A percentile compares a stretch with the other conserved stretches of the same genome.
phyloP scores from a whole-genome alignment of 2,888 invertebrate species.

The Mimachlamys varia region DNA sequence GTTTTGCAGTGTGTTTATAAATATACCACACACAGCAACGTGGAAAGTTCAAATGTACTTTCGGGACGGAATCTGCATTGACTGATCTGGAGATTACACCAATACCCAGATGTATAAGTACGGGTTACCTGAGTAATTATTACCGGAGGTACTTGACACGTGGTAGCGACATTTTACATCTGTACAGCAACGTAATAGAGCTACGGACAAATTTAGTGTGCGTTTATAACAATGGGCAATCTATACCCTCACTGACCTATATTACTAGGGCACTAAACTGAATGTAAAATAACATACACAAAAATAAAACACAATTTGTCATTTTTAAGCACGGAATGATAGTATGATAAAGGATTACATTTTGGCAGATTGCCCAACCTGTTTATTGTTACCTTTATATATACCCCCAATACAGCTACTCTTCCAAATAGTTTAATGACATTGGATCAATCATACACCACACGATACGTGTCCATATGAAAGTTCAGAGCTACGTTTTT shows the following conservation, averaged over 20 bases:
- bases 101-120: neutral
- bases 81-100: neutral
- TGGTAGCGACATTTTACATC: neutral
- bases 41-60: neutral
- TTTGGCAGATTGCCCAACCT: neutral
- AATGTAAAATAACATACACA: neutral
- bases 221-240: neutral
- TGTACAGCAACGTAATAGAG: neutral
- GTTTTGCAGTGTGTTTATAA: neutral
- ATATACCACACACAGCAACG: neutral
- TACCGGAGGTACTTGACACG: neutral
- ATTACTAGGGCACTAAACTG: no score
- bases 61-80: neutral
- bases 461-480: neutral
- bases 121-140: neutral
- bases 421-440: neutral
- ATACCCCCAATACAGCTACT: neutral
- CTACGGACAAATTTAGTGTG: neutral
- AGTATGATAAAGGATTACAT: neutral
- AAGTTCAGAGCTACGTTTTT: neutral
- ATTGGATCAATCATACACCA: neutral
- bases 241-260: no score
- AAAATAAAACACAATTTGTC: neutral
- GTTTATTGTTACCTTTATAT: neutral
- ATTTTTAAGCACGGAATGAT: neutral